These are phyloP conservation scores for Gastrophryne carolinensis DNA, from an alignment of 2,797 vertebrate genomes.

Conservation along the genomic window DNA sequence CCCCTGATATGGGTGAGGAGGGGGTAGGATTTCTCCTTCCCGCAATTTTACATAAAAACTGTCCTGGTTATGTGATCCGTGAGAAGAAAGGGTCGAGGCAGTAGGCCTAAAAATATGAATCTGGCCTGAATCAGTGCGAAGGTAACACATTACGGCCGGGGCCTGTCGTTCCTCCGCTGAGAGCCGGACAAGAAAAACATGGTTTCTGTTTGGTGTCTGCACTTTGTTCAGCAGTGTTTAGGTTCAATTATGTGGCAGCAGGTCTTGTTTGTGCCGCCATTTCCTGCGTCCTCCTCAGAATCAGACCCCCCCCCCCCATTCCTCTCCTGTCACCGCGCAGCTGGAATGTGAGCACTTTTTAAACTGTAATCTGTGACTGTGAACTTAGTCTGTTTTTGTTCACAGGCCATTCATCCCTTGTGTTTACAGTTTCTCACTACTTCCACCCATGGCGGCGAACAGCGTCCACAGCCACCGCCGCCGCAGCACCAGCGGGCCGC, in stretches of 20 bases:
- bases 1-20: no score
- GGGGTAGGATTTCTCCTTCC: no score
- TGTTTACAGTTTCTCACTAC: constrained; percentile 50
- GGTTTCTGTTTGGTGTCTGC: background rate
- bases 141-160: no score
- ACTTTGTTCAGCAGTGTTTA: background rate
- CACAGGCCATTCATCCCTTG: constrained; percentile 45
- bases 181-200: no score
- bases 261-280: background rate
- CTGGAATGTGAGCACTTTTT: constrained; percentile 37
- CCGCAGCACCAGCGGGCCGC: background rate
- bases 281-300: constrained; percentile 14
- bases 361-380: constrained; percentile 48
- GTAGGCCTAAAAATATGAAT: no score
- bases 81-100: no score
- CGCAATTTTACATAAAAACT: no score
- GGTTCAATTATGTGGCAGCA: background rate
- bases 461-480: background rate
- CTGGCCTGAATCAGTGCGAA: no score
- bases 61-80: no score
- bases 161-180: no score
- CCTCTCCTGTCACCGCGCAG: constrained; percentile 42
- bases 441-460: background rate
- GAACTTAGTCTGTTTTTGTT: constrained; percentile 44
- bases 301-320: constrained; percentile 11